Percentiles rank a stretch among this genome's conserved stretches.
These are phyloP conservation scores for Brachynemurus nebulosus DNA, from an alignment of 2,888 invertebrate genomes.

Conservation along the genomic window DNA sequence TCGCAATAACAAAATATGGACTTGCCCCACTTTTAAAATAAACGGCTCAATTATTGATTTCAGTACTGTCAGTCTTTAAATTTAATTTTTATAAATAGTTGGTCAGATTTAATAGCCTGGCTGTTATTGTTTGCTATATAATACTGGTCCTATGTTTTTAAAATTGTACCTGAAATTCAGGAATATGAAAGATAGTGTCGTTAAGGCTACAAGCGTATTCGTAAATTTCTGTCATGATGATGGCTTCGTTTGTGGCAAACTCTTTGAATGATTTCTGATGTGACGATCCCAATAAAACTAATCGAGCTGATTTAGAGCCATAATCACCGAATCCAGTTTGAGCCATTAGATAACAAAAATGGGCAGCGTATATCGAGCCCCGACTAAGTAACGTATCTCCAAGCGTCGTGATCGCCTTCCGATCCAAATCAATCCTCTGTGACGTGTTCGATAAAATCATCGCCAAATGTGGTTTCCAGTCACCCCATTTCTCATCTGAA, in stretches of 20 bases:
- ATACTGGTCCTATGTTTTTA: neutral
- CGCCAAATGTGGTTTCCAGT: conserved; percentile 94
- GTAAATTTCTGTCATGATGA: conserved; percentile 90
- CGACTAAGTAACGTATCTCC: conserved; percentile 57
- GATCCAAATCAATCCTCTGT: conserved; percentile 59
- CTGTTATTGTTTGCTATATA: too few relatives aligned
- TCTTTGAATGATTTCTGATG: conserved; percentile 46
- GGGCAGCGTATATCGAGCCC: conserved; percentile 79
- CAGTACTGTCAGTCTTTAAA: too few relatives aligned
- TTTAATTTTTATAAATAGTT: too few relatives aligned
- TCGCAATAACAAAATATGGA: too few relatives aligned
- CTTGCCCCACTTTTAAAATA: too few relatives aligned
- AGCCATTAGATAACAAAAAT: conserved; percentile 91
- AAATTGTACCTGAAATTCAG: conserved; percentile 54
- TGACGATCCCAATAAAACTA: conserved; percentile 69
- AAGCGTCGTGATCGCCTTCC: conserved; percentile 59
- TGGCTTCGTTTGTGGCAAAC: conserved; percentile 68
- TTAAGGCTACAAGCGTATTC: conserved; percentile 81
- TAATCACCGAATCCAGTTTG: conserved; percentile 39
- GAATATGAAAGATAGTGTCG: conserved; percentile 55
- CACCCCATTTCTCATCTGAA: conserved; percentile 65
- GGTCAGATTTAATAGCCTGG: too few relatives aligned
- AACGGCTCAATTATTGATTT: too few relatives aligned
- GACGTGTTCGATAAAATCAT: conserved; percentile 84
- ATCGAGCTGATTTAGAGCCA: conserved; percentile 41